A percentile compares a stretch with the other conserved stretches of the same genome.
Evolutionary conservation across 2,797 vertebrate species (phyloP).

Genomic region (Squalus acanthias): DNA sequence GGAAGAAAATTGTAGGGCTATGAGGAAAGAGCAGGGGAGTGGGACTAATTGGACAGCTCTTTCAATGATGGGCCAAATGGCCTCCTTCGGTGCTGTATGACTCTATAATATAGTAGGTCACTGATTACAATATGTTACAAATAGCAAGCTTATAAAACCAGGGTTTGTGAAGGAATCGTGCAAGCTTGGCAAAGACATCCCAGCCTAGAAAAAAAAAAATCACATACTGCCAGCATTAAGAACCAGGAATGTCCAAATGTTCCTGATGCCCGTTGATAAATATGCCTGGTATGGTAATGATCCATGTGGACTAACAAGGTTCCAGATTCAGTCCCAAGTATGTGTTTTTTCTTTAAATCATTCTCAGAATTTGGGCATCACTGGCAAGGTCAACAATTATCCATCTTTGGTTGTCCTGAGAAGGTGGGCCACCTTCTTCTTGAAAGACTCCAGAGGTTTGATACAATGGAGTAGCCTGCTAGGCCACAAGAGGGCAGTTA

Average conservation of each 20-base stretch:
- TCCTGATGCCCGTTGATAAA: neutral
- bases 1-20: neutral
- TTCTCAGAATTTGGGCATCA: neutral
- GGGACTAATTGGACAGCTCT: neutral
- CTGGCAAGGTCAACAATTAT: neutral
- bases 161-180: neutral
- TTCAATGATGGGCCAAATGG: neutral
- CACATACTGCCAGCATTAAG: neutral
- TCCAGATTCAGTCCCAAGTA: neutral
- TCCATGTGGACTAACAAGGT: neutral
- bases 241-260: neutral
- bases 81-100: too few species aligned
- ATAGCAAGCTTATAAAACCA: neutral
- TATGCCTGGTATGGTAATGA: neutral
- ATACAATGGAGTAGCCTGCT: neutral
- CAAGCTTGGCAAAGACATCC: neutral
- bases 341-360: neutral
- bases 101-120: neutral
- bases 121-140: neutral
- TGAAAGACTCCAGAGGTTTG: neutral
- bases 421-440: neutral
- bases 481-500: neutral
- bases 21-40: neutral
- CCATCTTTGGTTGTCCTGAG: neutral
- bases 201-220: neutral